Base-by-base conservation (phyloP, 2,888 invertebrate species). In the Temnothorax unifasciatus region DNA sequence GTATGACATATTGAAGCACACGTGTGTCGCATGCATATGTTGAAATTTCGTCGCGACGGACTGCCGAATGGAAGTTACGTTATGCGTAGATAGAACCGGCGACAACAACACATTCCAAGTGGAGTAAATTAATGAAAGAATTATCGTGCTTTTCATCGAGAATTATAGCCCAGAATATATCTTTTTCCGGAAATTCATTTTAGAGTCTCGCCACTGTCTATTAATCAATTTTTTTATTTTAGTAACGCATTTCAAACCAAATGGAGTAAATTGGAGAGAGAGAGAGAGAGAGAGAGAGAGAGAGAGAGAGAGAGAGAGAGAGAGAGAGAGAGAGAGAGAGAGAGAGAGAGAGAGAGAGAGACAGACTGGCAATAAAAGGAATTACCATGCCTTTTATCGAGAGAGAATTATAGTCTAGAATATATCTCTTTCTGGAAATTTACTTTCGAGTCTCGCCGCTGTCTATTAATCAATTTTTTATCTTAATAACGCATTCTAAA, bases 11-110 rank as follows among this genome's bases (percentile, higher is more conserved):
- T 59, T 73, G 59, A 81, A 59, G 18, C 47, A 71, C 57, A 59
- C 59, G 57, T 59, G 73, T 59, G 73, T 44, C 15, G 73, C 44
- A 71, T 79, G 25, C 52, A 9, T 25, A 66, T 41, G 34, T 57
- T 79, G 34, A 79, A 77, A 34, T 59, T 69, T 73, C 34, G 25
- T 68, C 69, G 41, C 54, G 57, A 71, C 15, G 6, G 34, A 57
- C 73, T 13, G 41, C 9, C 18, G 13, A 76, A 41, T 18, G 21
- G 18, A 61, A 66, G 13, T 68, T 29, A 52, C 34, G n/a, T 76
- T 52, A 9, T n/a, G 41, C 29, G 15, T 44, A 21, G 18, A 69
- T 44, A 21, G 18, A 69, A 69, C 50, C 18, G 3, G 68, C 21
- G 47, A n/a, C 21, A 15, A 9, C 34, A 11, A n/a, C 3, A 15